Evolutionary conservation across 2,797 vertebrate species (phyloP), one percentile per base, ranked within the genome.

Genomic region (Ispidina lecontei): DNA sequence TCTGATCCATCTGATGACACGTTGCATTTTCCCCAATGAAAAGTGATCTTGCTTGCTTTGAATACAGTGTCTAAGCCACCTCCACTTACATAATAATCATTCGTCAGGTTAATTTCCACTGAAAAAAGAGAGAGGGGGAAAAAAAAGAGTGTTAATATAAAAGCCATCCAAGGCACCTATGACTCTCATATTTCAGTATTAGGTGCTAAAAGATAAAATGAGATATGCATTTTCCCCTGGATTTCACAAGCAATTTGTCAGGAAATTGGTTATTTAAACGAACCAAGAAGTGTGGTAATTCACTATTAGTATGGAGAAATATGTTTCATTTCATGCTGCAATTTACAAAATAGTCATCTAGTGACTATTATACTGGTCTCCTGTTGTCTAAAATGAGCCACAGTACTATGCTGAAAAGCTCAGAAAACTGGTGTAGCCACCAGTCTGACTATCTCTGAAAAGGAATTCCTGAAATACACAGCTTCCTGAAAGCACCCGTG

Each of bases 21-120:
- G 17, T 99, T 99, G 96, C 99, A 99, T 97, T 98, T 98, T 83
- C 99, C 99, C 99, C 99, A 99, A 97, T 99, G 99, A 97, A 99
- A 99, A 67, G 97, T 98, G 96, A 99, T 98, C 58, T 98, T 99
- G 85, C 98, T 99, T 67, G 98, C 99, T 97, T 98, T 99, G 96
- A 99, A 99, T 93, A 97, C 89, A 16, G 98, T 98, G 93, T 98
- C 97, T 72, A 98, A 98, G 44, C 98, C 98, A 60, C 99, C 99
- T 91, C 99, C 99, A 64, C 98, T 99, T 93, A 99, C 81, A 70
- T 96, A 98, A 93, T 99, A 99, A 86, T 99, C 98, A 94, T 98
- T 99, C 52, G 98, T 98, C 94, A 99, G 97, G 87, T 98, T 98
- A 84, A 99, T 97, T 88, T 99, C 98, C 98, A 99, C 99, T 99